Conservation (phyloP, 2,113 vertebrate genomes). For the Vireo altiloquus region DNA sequence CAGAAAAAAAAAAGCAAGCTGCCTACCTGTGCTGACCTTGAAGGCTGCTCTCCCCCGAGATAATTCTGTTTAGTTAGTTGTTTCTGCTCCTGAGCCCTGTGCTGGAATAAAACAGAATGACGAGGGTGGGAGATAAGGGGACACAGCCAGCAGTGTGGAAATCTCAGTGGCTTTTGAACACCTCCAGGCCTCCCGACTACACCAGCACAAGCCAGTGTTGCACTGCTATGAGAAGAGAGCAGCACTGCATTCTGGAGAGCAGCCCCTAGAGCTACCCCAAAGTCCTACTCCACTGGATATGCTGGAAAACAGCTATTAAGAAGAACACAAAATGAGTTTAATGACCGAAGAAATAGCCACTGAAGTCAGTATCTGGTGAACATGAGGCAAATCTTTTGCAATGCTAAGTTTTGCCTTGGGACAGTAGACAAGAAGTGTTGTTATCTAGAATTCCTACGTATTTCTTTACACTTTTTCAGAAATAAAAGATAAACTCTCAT, state of each 20-base stretch:
- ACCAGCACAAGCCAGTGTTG: background rate
- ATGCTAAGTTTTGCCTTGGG: background rate
- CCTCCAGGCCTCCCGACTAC: background rate
- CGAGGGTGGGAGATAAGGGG: background rate
- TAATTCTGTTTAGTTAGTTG: background rate
- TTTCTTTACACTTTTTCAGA: background rate
- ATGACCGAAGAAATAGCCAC: background rate
- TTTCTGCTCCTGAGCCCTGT: background rate
- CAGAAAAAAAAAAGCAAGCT: background rate
- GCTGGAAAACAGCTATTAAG: background rate
- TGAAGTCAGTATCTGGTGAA: background rate
- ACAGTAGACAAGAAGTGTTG: background rate
- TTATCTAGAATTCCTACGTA: background rate
- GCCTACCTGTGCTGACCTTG: background rate
- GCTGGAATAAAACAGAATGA: background rate
- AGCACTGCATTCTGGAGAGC: background rate
- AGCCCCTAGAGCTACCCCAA: background rate
- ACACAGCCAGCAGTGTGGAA: background rate
- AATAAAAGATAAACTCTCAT: background rate
- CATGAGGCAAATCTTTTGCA: background rate
- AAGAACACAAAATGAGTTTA: background rate
- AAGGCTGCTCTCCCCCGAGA: background rate
- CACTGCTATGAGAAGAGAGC: fast-evolving
- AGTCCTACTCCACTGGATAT: background rate
- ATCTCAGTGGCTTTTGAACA: background rate